Conservation (phyloP, 1,140 invertebrate species). For the Aphaenogaster ashmeadi region DNA sequence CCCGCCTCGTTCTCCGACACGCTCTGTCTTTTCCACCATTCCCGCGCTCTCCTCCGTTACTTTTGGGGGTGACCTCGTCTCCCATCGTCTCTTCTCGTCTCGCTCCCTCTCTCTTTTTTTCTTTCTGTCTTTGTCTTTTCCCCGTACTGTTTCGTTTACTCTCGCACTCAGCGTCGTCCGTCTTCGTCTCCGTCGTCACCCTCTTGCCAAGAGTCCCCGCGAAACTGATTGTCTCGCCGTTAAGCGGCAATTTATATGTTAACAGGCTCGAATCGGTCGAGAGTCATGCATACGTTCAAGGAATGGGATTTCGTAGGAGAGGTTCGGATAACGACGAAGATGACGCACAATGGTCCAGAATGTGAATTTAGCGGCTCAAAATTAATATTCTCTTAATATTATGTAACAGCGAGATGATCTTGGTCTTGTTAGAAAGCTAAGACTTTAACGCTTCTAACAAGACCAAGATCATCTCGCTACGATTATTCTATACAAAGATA, state of each 20-base stretch:
- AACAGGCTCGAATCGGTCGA: conserved; percentile 80
- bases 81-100: conserved; percentile 1
- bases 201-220: conserved; percentile 33
- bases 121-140: conserved; percentile 11
- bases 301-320: conserved; percentile 43
- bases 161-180: neutral
- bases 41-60: neutral
- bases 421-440: too few relatives aligned
- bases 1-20: conserved; percentile 5
- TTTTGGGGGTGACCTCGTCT: conserved; percentile 52
- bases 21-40: conserved; percentile 25
- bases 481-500: too few relatives aligned
- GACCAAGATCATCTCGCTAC: too few relatives aligned
- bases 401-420: too few relatives aligned
- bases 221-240: conserved; percentile 81
- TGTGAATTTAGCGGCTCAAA: too few relatives aligned
- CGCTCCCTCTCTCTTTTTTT: neutral
- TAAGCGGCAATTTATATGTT: conserved; percentile 85
- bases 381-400: too few relatives aligned
- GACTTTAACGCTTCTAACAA: too few relatives aligned
- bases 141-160: neutral
- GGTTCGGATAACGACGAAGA: conserved; percentile 16
- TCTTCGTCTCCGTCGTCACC: conserved; percentile 61
- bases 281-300: conserved; percentile 81
- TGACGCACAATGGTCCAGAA: neutral